Percentiles rank a stretch among this genome's conserved stretches.
These are phyloP conservation scores for Toxonevra muliebris DNA, from an alignment of 2,888 invertebrate genomes.

Conservation along the genomic window DNA sequence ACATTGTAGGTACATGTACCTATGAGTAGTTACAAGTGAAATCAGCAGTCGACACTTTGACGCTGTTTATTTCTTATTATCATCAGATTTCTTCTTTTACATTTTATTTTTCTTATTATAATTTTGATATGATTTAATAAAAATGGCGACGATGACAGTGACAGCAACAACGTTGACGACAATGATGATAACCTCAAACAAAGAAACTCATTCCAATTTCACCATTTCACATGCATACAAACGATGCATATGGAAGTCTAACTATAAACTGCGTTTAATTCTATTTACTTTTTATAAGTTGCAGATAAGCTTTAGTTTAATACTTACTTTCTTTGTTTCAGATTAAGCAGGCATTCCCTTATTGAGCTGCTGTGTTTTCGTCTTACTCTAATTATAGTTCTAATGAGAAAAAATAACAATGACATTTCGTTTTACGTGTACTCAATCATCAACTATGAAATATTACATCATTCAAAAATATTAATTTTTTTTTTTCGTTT, in stretches of 20 bases:
- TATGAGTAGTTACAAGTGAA: neutral
- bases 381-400: too few relatives aligned
- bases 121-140: neutral
- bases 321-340: too few relatives aligned
- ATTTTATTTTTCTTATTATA: neutral
- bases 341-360: too few relatives aligned
- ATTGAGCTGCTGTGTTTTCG: too few relatives aligned
- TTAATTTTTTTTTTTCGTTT: too few relatives aligned
- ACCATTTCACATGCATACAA: neutral
- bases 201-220: neutral
- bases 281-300: neutral
- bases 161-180: neutral
- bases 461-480: too few relatives aligned
- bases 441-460: too few relatives aligned
- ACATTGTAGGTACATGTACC: too few relatives aligned
- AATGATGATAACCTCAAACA: neutral
- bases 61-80: neutral
- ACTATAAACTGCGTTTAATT: too few relatives aligned
- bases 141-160: neutral
- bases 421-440: too few relatives aligned
- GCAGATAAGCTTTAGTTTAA: neutral
- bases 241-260: neutral
- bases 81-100: neutral
- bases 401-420: too few relatives aligned
- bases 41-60: neutral